Evolutionary conservation across 1,140 invertebrate species (phyloP).

Genomic region (Monochamus saltuarius): DNA sequence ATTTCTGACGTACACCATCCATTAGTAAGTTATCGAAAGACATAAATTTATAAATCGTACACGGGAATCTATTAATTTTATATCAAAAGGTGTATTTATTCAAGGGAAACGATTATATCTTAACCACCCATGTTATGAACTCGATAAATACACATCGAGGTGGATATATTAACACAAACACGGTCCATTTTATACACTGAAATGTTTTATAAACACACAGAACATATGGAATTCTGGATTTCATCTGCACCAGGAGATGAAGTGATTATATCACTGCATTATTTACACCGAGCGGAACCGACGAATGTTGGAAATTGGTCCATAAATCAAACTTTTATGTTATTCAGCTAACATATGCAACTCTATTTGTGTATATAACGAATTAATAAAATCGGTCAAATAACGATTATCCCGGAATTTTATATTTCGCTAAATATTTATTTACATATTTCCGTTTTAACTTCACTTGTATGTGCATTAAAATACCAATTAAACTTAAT

Average conservation of each 20-base stretch:
- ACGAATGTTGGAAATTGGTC: too few relatives aligned
- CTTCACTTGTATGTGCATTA: too few relatives aligned
- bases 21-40: slow-evolving; percentile 4
- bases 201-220: slow-evolving; percentile 49
- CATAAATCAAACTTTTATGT: too few relatives aligned
- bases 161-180: slow-evolving; percentile 48
- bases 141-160: slow-evolving; percentile 44
- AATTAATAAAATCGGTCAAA: too few relatives aligned
- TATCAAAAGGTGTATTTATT: slow-evolving; percentile 44
- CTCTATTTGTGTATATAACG: too few relatives aligned
- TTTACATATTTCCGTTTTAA: too few relatives aligned
- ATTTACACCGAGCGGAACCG: slow-evolving; percentile 18
- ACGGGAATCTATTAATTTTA: slow-evolving; percentile 19
- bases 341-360: too few relatives aligned
- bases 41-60: slow-evolving; percentile 21
- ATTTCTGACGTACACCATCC: slow-evolving; percentile 5
- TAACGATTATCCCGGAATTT: too few relatives aligned
- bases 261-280: slow-evolving; percentile 27
- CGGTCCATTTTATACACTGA: slow-evolving; percentile 45
- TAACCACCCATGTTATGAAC: slow-evolving; percentile 46
- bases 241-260: slow-evolving; percentile 34
- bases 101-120: slow-evolving; percentile 46
- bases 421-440: too few relatives aligned
- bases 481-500: too few relatives aligned
- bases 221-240: slow-evolving; percentile 50